phyloP scores from a whole-genome alignment of 1,140 invertebrate genomes.

The Philopotamus ludificatus region DNA sequence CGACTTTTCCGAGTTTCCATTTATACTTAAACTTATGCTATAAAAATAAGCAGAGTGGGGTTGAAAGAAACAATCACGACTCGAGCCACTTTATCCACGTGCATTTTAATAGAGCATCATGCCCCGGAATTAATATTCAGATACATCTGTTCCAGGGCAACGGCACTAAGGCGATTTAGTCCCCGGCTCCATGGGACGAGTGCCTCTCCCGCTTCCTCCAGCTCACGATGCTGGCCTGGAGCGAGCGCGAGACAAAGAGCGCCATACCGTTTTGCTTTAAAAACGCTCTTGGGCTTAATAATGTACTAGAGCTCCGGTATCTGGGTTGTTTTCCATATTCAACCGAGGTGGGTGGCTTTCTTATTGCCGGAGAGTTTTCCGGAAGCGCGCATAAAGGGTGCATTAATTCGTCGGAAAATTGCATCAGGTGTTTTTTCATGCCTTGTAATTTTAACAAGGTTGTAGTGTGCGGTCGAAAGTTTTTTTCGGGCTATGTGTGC shows the following conservation, averaged over 20 bases:
- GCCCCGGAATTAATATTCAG: slow-evolving; percentile 7
- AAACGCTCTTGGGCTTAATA: slow-evolving; percentile 34
- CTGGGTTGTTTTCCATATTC: slow-evolving; percentile 13
- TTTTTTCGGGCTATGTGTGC: too few relatives aligned
- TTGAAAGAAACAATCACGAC: too few relatives aligned
- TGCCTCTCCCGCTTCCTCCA: background rate
- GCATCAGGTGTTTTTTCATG: slow-evolving; percentile 17
- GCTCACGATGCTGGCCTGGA: background rate
- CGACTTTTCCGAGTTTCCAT: too few relatives aligned
- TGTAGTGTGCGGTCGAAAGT: background rate
- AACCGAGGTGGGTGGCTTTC: background rate
- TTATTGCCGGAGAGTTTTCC: background rate
- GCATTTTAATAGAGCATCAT: too few relatives aligned
- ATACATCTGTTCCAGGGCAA: slow-evolving; percentile 13
- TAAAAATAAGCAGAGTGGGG: too few relatives aligned
- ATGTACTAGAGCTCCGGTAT: slow-evolving; percentile 9
- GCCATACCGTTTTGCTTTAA: slow-evolving; percentile 18
- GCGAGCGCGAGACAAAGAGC: background rate
- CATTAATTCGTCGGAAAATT: slow-evolving; percentile 17
- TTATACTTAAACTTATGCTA: too few relatives aligned
- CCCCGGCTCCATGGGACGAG: background rate
- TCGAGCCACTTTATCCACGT: too few relatives aligned
- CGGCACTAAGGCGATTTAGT: slow-evolving; percentile 22
- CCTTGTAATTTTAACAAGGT: slow-evolving; percentile 7
- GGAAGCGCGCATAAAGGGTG: slow-evolving; percentile 2